These are phyloP conservation scores for Amia ocellicauda DNA, from an alignment of 2,113 vertebrate genomes.

Conservation along the genomic window DNA sequence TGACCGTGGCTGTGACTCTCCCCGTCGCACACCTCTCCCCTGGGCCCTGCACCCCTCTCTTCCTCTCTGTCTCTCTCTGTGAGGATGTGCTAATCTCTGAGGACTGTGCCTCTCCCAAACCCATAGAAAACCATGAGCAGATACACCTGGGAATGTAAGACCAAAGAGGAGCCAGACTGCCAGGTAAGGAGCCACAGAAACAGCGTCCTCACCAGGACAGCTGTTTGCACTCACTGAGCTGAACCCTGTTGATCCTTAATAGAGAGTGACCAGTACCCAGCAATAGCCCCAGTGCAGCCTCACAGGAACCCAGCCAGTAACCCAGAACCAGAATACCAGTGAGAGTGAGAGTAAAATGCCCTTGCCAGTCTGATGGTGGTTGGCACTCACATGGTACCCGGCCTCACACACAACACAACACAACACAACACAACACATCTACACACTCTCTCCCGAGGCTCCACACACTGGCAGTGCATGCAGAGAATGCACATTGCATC, in stretches of 20 bases:
- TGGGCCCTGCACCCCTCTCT: conserved; percentile 21
- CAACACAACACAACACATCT: conserved; percentile 34
- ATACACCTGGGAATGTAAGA: conserved; percentile 82
- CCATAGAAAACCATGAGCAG: conserved; percentile 79
- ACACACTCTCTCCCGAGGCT: conserved; percentile 21
- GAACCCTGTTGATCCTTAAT: conserved; percentile 58
- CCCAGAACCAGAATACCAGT: no score
- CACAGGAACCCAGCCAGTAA: no score
- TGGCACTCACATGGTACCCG: no score
- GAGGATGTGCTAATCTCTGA: conserved; percentile 53
- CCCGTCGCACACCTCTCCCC: conserved; percentile 19
- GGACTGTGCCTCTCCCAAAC: conserved; percentile 61
- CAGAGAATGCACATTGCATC: neutral
- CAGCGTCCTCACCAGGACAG: conserved; percentile 29
- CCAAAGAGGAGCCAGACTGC: conserved; percentile 74
- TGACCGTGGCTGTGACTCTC: conserved; percentile 4
- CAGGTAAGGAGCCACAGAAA: conserved; percentile 62
- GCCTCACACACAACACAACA: no score
- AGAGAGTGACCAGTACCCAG: no score
- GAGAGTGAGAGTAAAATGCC: no score
- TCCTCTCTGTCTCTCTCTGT: conserved; percentile 40
- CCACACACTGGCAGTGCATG: no score
- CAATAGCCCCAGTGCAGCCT: no score
- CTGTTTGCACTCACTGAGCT: conserved; percentile 51
- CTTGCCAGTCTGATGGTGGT: no score